A percentile compares a stretch with the other conserved stretches of the same genome.
These are phyloP conservation scores for Telmatochromis sp. DNA, from an alignment of 2,113 vertebrate species.

Conservation along the genomic window DNA sequence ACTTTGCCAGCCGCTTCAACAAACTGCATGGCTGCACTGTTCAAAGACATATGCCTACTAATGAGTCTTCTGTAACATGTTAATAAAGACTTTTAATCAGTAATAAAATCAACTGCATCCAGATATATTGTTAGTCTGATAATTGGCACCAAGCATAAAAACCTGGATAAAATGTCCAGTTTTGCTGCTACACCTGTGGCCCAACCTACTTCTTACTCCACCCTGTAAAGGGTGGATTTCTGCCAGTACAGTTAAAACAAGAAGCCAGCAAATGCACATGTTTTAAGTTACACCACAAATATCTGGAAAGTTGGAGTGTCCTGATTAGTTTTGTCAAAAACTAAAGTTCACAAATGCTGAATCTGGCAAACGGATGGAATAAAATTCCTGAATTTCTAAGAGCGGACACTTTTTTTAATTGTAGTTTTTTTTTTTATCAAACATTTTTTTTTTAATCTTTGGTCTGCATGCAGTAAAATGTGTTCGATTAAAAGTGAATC, in stretches of 20 bases:
- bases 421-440: not conserved
- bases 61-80: not conserved
- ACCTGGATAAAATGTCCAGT: not conserved
- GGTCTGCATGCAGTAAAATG: not conserved
- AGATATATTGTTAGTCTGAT: not conserved
- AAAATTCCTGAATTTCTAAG: not conserved
- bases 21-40: accelerated
- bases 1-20: not conserved
- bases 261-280: not conserved
- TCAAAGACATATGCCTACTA: not conserved
- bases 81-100: not conserved
- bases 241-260: not conserved
- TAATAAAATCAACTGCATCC: not conserved
- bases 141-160: not conserved
- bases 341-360: not conserved
- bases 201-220: not conserved
- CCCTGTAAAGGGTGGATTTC: accelerated
- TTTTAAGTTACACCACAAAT: not conserved
- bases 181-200: not conserved
- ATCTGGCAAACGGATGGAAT: accelerated
- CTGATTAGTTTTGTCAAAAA: not conserved
- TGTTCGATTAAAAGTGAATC: not conserved
- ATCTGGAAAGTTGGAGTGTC: not conserved
- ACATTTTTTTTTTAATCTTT: not conserved
- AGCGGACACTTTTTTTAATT: not conserved